Evolutionary conservation across 2,113 vertebrate genomes (phyloP), one percentile per base, ranked within the genome.

Genomic region (Anarrhichthys ocellatus): DNA sequence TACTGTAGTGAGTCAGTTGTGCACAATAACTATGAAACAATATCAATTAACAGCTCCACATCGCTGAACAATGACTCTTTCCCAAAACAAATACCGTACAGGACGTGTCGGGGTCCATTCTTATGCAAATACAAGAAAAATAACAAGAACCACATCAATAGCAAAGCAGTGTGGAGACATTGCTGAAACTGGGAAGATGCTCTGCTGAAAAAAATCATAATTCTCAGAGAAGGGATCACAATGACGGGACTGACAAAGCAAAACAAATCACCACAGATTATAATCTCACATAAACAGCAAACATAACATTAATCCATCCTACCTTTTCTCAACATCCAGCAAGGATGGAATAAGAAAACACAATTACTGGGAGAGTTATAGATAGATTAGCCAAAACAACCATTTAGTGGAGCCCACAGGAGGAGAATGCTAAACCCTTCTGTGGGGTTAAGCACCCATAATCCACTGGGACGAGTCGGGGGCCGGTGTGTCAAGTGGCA

Each of bases 271-370:
- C 40, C 56, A 14, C 36, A 81, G 38, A 83, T 64, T 32, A 46
- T 18, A 38, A 27, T 73, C 11, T 48, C 46, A 76, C 78, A 84
- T 14, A 59, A 52, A 46, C 71, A 62, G 56, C 65, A 80, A 72
- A 88, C 46, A 56, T 36, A 50, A 62, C 73, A 88, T 63, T 42
- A 59, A 81, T 82, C 44, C 80, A 36, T 63, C 92, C 91, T 89
- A 93, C 91, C 91, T 94, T 91, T 90, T 87, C 78, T 88, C 90
- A 93, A 83, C 75, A 93, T 92, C 90, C 90, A 90, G 80, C 82
- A 75, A 88, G 78, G 84, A 91, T 88, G 92, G 79, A 92, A 92
- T 74, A 88, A 94, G 76, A 87, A 87, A 88, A 91, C 81, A 92
- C 18, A 84, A 87, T 91, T 89, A 93, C 67, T 92, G 84, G 72